Evolutionary conservation across 2,888 invertebrate species (phyloP).

Genomic region (Tiphia femorata): DNA sequence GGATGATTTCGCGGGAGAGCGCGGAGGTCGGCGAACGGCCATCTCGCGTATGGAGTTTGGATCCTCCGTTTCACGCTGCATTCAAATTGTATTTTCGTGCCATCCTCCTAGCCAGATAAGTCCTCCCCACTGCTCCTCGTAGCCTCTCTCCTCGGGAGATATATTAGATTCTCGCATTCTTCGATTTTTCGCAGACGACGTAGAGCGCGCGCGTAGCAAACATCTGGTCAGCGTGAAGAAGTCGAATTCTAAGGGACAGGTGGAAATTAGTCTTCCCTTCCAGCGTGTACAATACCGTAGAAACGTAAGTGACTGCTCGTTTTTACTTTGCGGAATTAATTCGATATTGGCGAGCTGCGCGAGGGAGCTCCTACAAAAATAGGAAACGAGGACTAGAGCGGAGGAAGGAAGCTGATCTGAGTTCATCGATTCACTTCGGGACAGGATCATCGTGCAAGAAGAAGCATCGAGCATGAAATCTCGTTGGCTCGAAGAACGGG

Average conservation of each 20-base stretch:
- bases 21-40: constrained; percentile 18
- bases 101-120: constrained; percentile 32
- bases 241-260: background rate
- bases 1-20: constrained; percentile 12
- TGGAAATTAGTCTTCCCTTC: too few species aligned
- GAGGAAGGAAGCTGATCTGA: too few species aligned
- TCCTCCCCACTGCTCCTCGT: constrained; percentile 34
- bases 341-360: too few species aligned
- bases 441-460: too few species aligned
- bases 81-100: constrained; percentile 48
- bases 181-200: background rate
- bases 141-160: constrained; percentile 3
- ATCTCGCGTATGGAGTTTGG: constrained; percentile 24
- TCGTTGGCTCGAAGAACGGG: background rate
- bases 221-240: background rate
- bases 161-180: background rate
- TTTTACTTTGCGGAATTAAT: too few species aligned
- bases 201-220: background rate
- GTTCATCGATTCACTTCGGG: too few species aligned
- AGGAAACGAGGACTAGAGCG: too few species aligned
- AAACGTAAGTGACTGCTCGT: too few species aligned
- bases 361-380: too few species aligned
- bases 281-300: too few species aligned
- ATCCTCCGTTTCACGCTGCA: constrained; percentile 38
- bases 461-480: too few species aligned